Conservation (phyloP, 2,797 vertebrate species). For the Phyllotis vaccarum region DNA sequence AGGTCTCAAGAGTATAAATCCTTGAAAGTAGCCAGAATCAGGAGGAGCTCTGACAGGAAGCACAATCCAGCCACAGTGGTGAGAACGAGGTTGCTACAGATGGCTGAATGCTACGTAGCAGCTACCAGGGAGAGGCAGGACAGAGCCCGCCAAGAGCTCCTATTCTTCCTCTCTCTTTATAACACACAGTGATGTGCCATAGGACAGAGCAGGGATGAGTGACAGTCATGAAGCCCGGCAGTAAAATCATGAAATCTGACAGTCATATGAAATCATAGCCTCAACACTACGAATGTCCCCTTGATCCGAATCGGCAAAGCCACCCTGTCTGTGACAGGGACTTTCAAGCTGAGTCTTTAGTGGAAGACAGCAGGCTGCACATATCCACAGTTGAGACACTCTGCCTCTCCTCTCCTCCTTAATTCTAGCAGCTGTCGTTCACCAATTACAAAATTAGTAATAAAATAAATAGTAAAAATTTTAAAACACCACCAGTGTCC, state of each 20-base stretch:
- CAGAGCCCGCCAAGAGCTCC: background rate
- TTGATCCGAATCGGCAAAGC: background rate
- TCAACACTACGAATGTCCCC: background rate
- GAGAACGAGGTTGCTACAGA: background rate
- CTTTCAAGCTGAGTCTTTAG: background rate
- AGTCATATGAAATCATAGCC: background rate
- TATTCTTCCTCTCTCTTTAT: background rate
- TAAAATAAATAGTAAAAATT: background rate
- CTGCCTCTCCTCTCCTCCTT: background rate
- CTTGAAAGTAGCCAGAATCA: background rate
- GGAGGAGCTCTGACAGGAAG: background rate
- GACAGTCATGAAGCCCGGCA: background rate
- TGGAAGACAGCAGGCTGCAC: background rate
- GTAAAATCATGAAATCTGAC: background rate
- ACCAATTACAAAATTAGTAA: background rate
- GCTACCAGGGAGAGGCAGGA: background rate
- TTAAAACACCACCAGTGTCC: background rate
- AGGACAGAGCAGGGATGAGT: background rate
- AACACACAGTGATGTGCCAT: background rate
- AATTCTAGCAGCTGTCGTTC: background rate
- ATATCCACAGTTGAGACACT: background rate
- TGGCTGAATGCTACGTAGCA: background rate
- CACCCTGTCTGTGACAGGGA: no score
- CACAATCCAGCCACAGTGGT: background rate
- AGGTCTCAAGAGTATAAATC: background rate